Evolutionary conservation across 2,888 invertebrate species (phyloP), one percentile per base, ranked within the genome.

Genomic region (Melanchra persicariae): DNA sequence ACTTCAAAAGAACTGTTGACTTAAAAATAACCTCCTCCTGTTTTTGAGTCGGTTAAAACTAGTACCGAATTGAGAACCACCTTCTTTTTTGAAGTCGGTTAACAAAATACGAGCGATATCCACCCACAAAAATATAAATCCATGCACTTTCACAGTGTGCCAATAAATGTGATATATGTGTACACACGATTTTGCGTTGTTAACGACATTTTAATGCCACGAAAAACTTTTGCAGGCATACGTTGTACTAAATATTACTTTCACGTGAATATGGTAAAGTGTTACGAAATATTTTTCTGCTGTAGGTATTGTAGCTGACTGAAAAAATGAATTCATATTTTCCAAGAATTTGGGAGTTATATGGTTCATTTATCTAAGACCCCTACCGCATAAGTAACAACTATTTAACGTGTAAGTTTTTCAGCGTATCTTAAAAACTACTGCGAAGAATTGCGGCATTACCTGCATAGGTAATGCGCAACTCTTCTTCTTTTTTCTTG

Each of bases 181-280:
- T 45, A 47, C 45, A 24, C 49, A 64, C 43, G 52, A 51, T 55
- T 77, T 57, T 54, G 22, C 10, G 40, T 61, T 54, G 63, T 43
- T 77, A 82, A 80, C 74, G 82, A 77, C 60, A 58, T 70, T 80
- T 80, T 80, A 77, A 78, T 82, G 54, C 69, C 17, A 24, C 61
- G 26, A 63, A 51, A 70, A 80, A 63, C 43, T 68, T 77, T 77
- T 30, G 26, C 30, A 64, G 34, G 45, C 30, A 6, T 51, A 45
- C 40, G 30, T 30, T 68, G 51, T 47, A 49, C 45, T 66, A 45
- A 67, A 74, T 79, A 49, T 61, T 17, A 63, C 34, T 54, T 74
- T 37, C 24, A 12, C n/a, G 34, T 77, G 55, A 77, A 77, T 60
- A 77, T 77, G 26, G n/a, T 4, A 26, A 45, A 4, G 22, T 37